These are phyloP conservation scores for Tapirus indicus DNA, from an alignment of 2,797 vertebrate genomes.

Conservation along the genomic window DNA sequence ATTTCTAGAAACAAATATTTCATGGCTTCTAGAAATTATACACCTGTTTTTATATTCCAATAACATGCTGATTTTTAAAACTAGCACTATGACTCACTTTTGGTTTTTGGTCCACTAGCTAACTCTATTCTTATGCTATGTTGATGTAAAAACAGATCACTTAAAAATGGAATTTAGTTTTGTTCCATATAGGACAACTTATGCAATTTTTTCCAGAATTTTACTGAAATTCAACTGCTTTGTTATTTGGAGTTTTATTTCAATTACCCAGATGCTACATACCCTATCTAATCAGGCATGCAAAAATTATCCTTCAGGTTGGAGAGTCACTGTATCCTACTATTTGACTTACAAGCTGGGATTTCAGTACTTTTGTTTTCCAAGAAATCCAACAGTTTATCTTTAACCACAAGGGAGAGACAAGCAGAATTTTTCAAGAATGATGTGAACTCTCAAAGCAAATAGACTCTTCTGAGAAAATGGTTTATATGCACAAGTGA, in stretches of 20 bases:
- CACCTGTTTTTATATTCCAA: background rate
- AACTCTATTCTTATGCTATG: background rate
- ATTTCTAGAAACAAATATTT: constrained; percentile 26
- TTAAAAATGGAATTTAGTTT: background rate
- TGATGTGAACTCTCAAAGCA: constrained; percentile 28
- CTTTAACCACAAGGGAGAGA: constrained; percentile 10
- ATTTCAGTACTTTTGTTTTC: constrained; percentile 47
- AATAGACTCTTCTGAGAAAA: constrained; percentile 66
- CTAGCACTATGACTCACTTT: background rate
- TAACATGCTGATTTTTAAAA: constrained; percentile 19
- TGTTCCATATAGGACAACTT: background rate
- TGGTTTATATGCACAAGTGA: constrained; percentile 21
- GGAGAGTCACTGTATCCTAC: background rate
- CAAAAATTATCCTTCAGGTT: background rate
- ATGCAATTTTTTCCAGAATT: background rate
- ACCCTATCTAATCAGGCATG: background rate
- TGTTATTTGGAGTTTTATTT: background rate
- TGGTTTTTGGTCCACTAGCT: background rate
- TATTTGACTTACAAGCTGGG: background rate
- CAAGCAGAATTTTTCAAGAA: constrained; percentile 57
- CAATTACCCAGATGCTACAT: background rate
- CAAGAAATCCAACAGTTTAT: constrained; percentile 17
- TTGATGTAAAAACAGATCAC: background rate
- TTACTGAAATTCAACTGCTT: background rate
- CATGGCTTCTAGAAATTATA: constrained; percentile 22